These are phyloP conservation scores for Tineola bisselliella DNA, from an alignment of 2,888 invertebrate genomes.

Conservation along the genomic window DNA sequence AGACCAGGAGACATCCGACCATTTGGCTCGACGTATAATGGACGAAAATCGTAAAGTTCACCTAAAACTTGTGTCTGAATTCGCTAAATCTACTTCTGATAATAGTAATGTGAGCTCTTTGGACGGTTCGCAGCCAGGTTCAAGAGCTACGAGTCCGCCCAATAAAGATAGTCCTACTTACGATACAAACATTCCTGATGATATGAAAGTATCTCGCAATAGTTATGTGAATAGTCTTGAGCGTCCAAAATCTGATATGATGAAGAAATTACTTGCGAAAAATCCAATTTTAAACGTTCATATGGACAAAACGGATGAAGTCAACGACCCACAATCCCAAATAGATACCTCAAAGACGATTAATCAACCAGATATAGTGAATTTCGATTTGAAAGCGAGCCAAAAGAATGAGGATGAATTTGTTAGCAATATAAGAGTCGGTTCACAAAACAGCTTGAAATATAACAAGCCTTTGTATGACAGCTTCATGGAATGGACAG, in stretches of 20 bases:
- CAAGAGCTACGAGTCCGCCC: conserved; percentile 23
- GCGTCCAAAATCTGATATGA: conserved; percentile 70
- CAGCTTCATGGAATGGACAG: conserved; percentile 42
- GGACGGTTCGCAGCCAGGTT: conserved; percentile 41
- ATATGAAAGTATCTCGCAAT: conserved; percentile 71
- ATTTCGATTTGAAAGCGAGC: conserved; percentile 53
- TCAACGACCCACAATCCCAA: conserved; percentile 32
- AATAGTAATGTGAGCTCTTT: conserved; percentile 54
- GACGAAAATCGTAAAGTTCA: conserved; percentile 61
- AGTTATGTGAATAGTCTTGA: conserved; percentile 70
- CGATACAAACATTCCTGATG: conserved; percentile 71
- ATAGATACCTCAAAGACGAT: conserved; percentile 51
- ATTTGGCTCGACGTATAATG: conserved; percentile 55
- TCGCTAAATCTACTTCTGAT: conserved; percentile 59
- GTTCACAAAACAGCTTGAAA: conserved; percentile 54
- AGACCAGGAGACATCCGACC: conserved; percentile 53
- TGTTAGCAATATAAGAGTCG: conserved; percentile 58
- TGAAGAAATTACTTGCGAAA: conserved; percentile 66
- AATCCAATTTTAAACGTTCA: conserved; percentile 60
- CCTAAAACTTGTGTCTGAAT: conserved; percentile 57
- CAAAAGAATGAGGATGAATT: conserved; percentile 55
- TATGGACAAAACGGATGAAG: conserved; percentile 40
- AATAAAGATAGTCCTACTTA: conserved; percentile 40
- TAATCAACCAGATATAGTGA: conserved; percentile 62
- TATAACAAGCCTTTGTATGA: conserved; percentile 37